phyloP scores from a whole-genome alignment of 2,888 invertebrate species.

The Agriopis marginaria region DNA sequence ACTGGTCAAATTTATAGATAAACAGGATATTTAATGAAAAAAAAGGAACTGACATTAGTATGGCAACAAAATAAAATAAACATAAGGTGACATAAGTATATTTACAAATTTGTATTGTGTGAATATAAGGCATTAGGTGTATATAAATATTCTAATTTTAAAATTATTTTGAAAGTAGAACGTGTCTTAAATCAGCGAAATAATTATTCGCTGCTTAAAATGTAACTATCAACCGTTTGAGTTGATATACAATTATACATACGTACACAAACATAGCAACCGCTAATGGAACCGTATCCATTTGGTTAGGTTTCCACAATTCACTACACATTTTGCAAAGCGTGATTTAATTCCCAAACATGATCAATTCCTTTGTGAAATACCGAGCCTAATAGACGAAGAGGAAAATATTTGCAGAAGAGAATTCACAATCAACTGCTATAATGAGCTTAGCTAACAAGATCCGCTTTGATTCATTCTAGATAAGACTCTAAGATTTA shows the following conservation, averaged over 20 bases:
- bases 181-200: too few species aligned
- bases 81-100: too few species aligned
- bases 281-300: conserved; percentile 12
- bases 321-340: conserved; percentile 35
- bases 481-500: neutral
- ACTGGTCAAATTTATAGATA: too few species aligned
- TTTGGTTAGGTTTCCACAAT: conserved; percentile 36
- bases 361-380: conserved; percentile 37
- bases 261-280: neutral
- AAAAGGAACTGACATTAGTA: too few species aligned
- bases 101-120: too few species aligned
- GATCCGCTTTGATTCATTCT: neutral
- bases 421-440: conserved; percentile 15
- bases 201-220: neutral
- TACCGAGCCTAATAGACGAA: conserved; percentile 8
- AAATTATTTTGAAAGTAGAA: too few species aligned
- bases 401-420: conserved; percentile 12
- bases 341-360: conserved; percentile 36
- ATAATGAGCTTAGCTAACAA: conserved; percentile 2
- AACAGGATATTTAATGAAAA: too few species aligned
- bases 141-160: too few species aligned
- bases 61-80: too few species aligned
- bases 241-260: neutral
- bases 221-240: neutral
- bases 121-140: too few species aligned